Base-by-base conservation (phyloP, 2,888 invertebrate species). In the Nemapogon koenigi region DNA sequence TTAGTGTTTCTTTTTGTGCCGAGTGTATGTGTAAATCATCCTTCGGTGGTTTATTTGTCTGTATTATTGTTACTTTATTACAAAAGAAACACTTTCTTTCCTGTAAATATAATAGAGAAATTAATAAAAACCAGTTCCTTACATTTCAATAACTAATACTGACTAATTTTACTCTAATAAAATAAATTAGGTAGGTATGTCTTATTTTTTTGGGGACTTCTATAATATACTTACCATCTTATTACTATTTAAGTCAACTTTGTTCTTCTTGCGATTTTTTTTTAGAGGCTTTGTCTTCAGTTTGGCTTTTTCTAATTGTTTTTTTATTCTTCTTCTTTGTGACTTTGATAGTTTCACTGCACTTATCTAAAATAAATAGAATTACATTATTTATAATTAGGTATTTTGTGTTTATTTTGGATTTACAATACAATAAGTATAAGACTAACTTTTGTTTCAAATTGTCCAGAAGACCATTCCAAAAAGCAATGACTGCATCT, bases 71-170 rank as follows among this genome's bases (percentile, higher is more conserved):
- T 18, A 16, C 31, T 38, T 37, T 32, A 35, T 55, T 59, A 45
- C 78, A 78, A 43, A 75, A 66, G 35, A 50, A 40, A 44, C 76
- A 78, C 8, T 52, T 52, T 50, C 59, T 61, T 53, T 59, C 63
- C 76, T 76, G 51, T n/a, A 40, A 62, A 62, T 39, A 30, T 43
- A 39, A 38, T 14, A 15, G 16, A 14, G 13, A 31, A 15, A 16
- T 15, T 16, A 13, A 31, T 13, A 22, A 22, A 22, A 10, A 7
- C 22, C 8, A 22, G 22, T 6, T 22, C 8, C 6, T 22, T 7
- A 22, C 6, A 7, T 7, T 7, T 10, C 8, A 22, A 22, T 22
- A 22, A 7, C 8, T 22, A 22, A 22, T 6, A 22, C 6, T 6
- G 6, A 22, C 6, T 7, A 10, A 6, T 22, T 6, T 10, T 7